Base-by-base conservation (phyloP, 2,888 invertebrate genomes). In the Tetramorium bicarinatum region DNA sequence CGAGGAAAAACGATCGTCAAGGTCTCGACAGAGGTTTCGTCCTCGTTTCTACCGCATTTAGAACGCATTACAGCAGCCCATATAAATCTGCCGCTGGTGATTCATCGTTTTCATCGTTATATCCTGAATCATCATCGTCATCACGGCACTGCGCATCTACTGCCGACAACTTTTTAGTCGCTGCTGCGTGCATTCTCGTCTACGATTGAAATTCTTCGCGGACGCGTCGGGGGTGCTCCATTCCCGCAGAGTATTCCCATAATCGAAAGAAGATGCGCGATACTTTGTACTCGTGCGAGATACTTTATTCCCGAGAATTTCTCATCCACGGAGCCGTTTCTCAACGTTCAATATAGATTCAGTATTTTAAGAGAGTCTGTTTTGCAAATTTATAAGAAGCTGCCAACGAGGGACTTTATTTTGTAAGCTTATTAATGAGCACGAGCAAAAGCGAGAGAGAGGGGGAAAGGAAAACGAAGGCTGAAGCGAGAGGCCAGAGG, bases 111-210 rank as follows among this genome's bases (percentile, higher is more conserved):
- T 75, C 75, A 61, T 29, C 75, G 44, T 62, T 47, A 13, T 4
- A 59, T 54, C 54, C 69, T 77, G 77, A 77, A 69, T 77, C 77
- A 74, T 77, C 77, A 59, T 74, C 74, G 29, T 64, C 64, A 29
- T 29, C 86, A 84, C 85, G 84, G 75, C 82, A 83, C 90, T 87
- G 90, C 76, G 80, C 62, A 61, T 80, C 47, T 77, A 47, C 72
- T 66, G 83, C 66, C 88, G 84, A 87, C 89, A 89, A 85, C 85
- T 87, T 90, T 89, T 84, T 86, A 90, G 87, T 86, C 86, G 76
- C 83, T 83, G 85, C 77, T 74, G 83, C 29, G 29, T 34, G 29
- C 85, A 64, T 54, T 59, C 67, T 49, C 82, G 72, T 84, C 77
- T 75, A 44, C 76, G 77, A 72, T 72, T 56, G 41, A 67, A 49